Evolutionary conservation across 2,888 invertebrate genomes (phyloP), one percentile per base, ranked within the genome.

Genomic region (Protonemura montana): DNA sequence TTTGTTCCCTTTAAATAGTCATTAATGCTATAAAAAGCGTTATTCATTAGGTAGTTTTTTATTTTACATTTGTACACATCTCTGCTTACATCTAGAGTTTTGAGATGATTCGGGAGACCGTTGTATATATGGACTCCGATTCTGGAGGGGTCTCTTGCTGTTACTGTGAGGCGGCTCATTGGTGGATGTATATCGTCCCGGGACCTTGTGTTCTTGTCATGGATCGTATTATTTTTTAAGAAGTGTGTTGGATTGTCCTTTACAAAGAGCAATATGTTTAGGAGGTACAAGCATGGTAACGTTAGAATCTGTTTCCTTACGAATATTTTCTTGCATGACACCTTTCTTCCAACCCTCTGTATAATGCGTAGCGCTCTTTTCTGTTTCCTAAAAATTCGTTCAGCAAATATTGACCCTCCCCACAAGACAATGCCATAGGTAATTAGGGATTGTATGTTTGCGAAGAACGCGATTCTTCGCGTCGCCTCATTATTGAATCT

Each of bases 161-260:
- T 59, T 21, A 59, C 59, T 59, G 59, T 59, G 3, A 3, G 59
- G 59, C 59, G 59, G 59, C 59, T 59, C 59, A 59, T 59, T 59
- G 59, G 59, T 59, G 59, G 28, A 78, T 78, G 78, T 28, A 78
- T 27, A 27, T 78, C 28, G 10, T 78, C 28, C 25, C 28, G 26
- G 28, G 27, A 28, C 26, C 78, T 26, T 27, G 78, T 78, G 28
- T 78, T 78, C 28, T 27, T 78, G 6, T 28, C 78, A 78, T 78
- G 78, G 2, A 78, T 21, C 6, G 10, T 78, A 25, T 2, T 10
- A 28, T 25, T 78, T 28, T 26, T 26, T 78, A 7, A 26, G 25
- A 78, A 78, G 26, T 27, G 78, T 78, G 78, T 78, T 6, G 78
- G 78, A 13, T 78, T 78, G 78, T 78, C 78, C 78, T 78, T 78